These are phyloP conservation scores for Galleria mellonella DNA, from an alignment of 1,140 invertebrate species.

Conservation along the genomic window DNA sequence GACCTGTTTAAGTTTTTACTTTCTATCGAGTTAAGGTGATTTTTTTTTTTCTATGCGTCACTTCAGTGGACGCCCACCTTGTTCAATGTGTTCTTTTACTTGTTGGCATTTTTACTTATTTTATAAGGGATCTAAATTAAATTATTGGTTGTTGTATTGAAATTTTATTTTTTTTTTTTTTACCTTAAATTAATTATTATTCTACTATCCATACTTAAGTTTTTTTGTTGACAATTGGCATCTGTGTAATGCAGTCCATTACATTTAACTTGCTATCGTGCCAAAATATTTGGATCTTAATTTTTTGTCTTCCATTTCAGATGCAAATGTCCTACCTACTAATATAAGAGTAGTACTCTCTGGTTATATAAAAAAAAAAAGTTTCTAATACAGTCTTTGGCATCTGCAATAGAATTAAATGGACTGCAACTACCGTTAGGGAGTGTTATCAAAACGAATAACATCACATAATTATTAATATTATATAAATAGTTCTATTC, in stretches of 20 bases:
- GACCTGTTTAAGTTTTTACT: constrained; percentile 71
- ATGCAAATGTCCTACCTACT: no score
- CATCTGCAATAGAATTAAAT: no score
- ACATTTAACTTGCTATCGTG: constrained; percentile 26
- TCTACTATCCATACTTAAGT: constrained; percentile 41
- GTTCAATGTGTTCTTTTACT: constrained; percentile 73
- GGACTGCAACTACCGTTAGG: neutral
- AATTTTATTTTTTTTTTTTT: constrained; percentile 62
- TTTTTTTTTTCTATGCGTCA: constrained; percentile 35
- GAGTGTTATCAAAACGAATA: neutral
- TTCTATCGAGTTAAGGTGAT: constrained; percentile 56
- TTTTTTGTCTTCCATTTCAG: constrained; percentile 59
- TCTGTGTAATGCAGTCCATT: constrained; percentile 63
- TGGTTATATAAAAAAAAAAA: neutral
- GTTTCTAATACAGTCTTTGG: no score
- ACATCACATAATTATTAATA: constrained; percentile 18
- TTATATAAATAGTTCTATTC: constrained; percentile 60
- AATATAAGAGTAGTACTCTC: neutral
- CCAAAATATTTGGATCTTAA: constrained; percentile 40
- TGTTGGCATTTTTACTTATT: constrained; percentile 74
- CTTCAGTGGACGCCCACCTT: constrained; percentile 40
- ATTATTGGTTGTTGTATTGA: constrained; percentile 74
- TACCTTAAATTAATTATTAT: constrained; percentile 70
- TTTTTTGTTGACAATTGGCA: constrained; percentile 56
- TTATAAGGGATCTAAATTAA: constrained; percentile 74